These are phyloP conservation scores for Geophilus truncorum DNA, from an alignment of 2,888 invertebrate genomes.

Conservation along the genomic window DNA sequence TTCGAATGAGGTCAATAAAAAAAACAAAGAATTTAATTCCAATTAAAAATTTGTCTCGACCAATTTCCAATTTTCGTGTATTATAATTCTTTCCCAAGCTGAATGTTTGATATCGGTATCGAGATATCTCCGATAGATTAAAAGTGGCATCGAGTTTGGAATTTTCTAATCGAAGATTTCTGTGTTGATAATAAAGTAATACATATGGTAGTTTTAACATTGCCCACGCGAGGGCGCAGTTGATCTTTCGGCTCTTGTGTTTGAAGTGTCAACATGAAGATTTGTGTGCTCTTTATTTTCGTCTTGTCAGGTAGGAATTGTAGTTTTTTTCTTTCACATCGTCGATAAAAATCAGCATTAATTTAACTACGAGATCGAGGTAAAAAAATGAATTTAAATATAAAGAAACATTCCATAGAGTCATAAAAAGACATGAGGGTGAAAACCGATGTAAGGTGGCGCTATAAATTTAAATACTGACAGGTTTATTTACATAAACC, in stretches of 20 bases:
- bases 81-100: no score
- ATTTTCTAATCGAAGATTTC: no score
- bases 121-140: no score
- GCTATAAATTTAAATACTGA: no score
- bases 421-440: no score
- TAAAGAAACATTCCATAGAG: no score
- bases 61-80: background rate
- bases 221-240: background rate
- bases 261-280: conserved; percentile 7
- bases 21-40: background rate
- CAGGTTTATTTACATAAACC: no score
- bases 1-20: background rate
- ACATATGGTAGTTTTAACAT: background rate
- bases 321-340: background rate
- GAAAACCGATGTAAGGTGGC: no score
- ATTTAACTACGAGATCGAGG: background rate
- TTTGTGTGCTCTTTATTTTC: conserved; percentile 8
- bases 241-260: background rate
- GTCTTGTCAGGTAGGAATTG: background rate
- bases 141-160: no score
- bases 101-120: no score
- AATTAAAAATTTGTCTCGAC: background rate
- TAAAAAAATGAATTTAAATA: background rate
- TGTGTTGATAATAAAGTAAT: no score
- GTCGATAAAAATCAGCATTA: background rate